Conservation (phyloP, 2,113 vertebrate species). For the Rattus rattus region DNA sequence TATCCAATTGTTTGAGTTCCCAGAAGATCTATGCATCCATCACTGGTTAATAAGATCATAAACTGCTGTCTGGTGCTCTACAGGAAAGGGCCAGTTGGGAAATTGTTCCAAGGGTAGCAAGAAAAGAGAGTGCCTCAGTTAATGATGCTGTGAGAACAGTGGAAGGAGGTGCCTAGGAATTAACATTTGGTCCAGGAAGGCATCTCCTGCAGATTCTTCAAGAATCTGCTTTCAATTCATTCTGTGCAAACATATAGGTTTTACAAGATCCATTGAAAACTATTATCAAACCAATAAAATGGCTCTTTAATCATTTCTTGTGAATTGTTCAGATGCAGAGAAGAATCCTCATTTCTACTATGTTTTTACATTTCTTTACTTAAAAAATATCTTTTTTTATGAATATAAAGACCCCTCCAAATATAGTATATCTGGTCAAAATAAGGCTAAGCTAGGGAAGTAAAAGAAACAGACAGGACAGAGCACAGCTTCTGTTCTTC, state of each 20-base stretch:
- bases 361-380: constrained; percentile 14
- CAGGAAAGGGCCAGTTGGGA: neutral
- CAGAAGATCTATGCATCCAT: neutral
- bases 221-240: neutral
- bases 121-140: neutral
- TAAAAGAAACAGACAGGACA: neutral
- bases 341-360: neutral
- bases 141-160: neutral
- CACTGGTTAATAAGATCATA: neutral
- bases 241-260: neutral
- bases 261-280: neutral
- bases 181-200: neutral
- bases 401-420: neutral
- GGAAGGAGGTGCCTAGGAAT: neutral
- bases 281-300: neutral
- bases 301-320: neutral
- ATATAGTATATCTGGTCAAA: neutral
- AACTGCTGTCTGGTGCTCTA: neutral
- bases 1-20: neutral
- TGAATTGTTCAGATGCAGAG: neutral
- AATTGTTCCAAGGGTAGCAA: neutral
- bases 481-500: neutral
- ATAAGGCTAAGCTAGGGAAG: neutral
- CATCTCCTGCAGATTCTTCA: neutral
- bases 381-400: neutral